Evolutionary conservation across 2,888 invertebrate genomes (phyloP), one percentile per base, ranked within the genome.

Genomic region (Liposcelis brunnea): DNA sequence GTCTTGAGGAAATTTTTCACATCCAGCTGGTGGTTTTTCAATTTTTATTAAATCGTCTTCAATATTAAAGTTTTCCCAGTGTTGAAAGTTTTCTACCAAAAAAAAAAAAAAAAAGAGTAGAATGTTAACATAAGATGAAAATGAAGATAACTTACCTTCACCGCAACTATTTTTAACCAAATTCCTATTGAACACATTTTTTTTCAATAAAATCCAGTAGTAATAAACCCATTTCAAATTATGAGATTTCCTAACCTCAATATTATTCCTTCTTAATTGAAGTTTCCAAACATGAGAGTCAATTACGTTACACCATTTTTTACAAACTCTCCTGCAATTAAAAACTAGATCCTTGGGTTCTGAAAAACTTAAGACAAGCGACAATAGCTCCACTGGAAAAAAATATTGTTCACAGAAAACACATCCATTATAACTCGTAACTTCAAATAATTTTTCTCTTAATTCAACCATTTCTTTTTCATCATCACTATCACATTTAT

Each of bases 11-110:
- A 26, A 26, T 6, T 26, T 26, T 26, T 54, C 52, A 36, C 49
- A 45, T 19, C 55, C 55, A 8, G 2, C 33, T 5, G 55, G 54
- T 7, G 49, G 50, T 7, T 48, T 42, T 46, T 55, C 55, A 36
- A 53, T 42, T 16, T 2, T 32, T 46, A 49, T 54, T 5, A 50
- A 50, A 43, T 52, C 50, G 15, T 50, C 51, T 11, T 48, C 50
- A 45, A 36, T 37, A 8, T 21, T 21, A 10, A 42, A n/a, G n/a
- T 48, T 37, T 12, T 4, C 31, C 51, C 51, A 51, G 26, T 42
- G 6, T n/a, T 35, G n/a, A 5, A 49, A 21, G 8, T 12, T 12
- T 26, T 26, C 26, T 26, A 8, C 8, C 4, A 26, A 26, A 26
- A 4, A 26, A 4, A 26, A 26, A 26, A 26, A 26, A 6, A 4